A percentile compares a stretch with the other conserved stretches of the same genome.
Conservation (phyloP, 53 echinoderm and acorn worm genomes). For the Mesocentrotus franciscanus region DNA sequence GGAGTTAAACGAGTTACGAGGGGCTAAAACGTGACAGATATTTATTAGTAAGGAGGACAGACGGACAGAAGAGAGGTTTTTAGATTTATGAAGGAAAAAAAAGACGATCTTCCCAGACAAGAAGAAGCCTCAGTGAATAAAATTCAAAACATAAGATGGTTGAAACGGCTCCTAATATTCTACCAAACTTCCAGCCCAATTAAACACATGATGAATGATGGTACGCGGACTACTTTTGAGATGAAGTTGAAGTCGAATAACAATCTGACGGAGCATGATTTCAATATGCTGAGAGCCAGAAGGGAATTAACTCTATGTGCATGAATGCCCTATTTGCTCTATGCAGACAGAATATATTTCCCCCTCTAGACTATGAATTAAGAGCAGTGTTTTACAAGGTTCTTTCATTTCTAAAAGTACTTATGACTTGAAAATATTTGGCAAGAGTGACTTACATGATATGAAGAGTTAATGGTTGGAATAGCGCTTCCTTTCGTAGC, state of each 20-base stretch:
- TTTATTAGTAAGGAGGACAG: neutral
- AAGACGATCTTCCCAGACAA: slow-evolving; percentile 4
- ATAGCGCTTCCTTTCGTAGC: neutral
- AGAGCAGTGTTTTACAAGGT: neutral
- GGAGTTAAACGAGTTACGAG: neutral
- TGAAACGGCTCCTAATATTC: slow-evolving; percentile 24
- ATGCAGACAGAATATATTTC: too few species aligned
- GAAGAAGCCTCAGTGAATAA: neutral
- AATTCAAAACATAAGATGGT: neutral
- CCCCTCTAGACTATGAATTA: neutral
- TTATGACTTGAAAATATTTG: neutral
- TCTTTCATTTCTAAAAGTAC: neutral
- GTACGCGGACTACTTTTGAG: neutral
- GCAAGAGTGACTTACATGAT: neutral
- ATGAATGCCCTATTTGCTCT: too few species aligned
- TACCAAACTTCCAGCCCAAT: neutral
- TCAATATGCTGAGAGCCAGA: too few species aligned
- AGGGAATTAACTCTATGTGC: too few species aligned
- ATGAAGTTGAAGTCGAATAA: neutral
- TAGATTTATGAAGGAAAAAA: neutral
- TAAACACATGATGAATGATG: slow-evolving; percentile 29
- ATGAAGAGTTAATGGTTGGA: neutral
- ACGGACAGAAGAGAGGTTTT: neutral
- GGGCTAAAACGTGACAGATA: neutral
- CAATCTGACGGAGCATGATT: too few species aligned